Percentiles rank a stretch among this genome's conserved stretches.
Evolutionary conservation across 37 sponge, comb jelly and placozoan genomes (phyloP).

Genomic region (Agelas oroides): DNA sequence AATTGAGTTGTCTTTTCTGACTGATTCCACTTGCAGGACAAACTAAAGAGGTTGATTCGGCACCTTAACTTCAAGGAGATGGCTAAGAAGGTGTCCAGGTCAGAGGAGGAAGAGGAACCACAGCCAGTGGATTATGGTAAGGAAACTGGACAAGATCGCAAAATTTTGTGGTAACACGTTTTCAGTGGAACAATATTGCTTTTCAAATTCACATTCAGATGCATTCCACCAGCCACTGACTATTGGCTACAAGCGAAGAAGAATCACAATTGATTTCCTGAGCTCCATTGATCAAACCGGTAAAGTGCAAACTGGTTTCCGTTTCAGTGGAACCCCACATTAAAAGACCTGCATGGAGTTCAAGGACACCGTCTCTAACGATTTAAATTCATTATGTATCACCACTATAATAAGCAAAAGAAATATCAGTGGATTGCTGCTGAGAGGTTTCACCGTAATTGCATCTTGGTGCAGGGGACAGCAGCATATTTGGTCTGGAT

Average conservation of each 20-base stretch:
- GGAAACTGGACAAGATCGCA: neutral
- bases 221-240: neutral
- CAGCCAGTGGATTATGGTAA: neutral
- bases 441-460: too few relatives aligned
- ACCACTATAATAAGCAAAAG: too few relatives aligned
- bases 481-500: neutral
- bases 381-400: too few relatives aligned
- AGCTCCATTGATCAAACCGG: neutral
- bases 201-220: neutral
- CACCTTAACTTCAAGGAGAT: conserved; percentile 19
- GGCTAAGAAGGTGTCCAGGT: conserved; percentile 5
- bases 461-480: neutral
- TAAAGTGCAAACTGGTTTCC: too few relatives aligned
- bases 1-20: too few relatives aligned
- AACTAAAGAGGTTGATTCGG: conserved; percentile 8
- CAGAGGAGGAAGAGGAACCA: neutral
- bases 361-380: too few relatives aligned
- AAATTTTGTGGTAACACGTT: too few relatives aligned
- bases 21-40: neutral
- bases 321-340: too few relatives aligned
- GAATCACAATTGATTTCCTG: conserved; percentile 12
- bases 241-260: neutral
- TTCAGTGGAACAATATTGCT: too few relatives aligned
- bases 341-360: too few relatives aligned
- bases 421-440: too few relatives aligned